Percentiles rank a stretch among this genome's conserved stretches.
phyloP scores from a whole-genome alignment of 2,797 vertebrate species.

The Salmo trutta region DNA sequence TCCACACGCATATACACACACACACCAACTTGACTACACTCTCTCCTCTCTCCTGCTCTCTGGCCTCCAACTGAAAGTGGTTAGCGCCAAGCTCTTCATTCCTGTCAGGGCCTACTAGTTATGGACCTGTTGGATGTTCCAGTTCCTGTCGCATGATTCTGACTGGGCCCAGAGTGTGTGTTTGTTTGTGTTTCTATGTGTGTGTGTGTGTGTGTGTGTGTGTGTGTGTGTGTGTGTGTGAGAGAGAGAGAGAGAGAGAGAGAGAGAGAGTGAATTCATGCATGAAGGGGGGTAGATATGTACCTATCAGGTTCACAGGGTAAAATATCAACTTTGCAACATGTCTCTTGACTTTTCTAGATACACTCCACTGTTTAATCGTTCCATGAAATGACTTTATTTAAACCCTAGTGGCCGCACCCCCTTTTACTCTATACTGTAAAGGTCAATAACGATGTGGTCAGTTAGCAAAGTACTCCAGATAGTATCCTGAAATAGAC shows the following conservation, averaged over 20 bases:
- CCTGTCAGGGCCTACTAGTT: conserved; percentile 81
- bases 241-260: not conserved
- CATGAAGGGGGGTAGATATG: no score
- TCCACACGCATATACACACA: not conserved
- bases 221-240: conserved; percentile 16
- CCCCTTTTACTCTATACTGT: conserved; percentile 35
- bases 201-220: not conserved
- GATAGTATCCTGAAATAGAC: conserved; percentile 43
- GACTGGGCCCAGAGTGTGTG: conserved; percentile 22
- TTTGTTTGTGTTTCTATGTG: not conserved
- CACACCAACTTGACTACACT: not conserved
- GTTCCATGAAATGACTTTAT: conserved; percentile 22
- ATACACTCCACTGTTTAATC: conserved; percentile 20
- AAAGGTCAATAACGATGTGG: conserved; percentile 24
- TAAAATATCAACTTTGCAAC: no score
- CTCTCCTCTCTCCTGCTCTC: not conserved
- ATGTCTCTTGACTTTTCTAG: no score
- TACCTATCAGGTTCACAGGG: no score
- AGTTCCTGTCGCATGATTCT: conserved; percentile 70
- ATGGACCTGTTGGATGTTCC: conserved; percentile 72
- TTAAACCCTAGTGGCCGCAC: conserved; percentile 32
- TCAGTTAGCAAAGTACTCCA: conserved; percentile 49
- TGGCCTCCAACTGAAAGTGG: conserved; percentile 63
- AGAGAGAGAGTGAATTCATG: conserved; percentile 6
- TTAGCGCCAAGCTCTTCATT: conserved; percentile 73